Base-by-base conservation (phyloP, 2,888 invertebrate genomes). In the Molanna angustata region DNA sequence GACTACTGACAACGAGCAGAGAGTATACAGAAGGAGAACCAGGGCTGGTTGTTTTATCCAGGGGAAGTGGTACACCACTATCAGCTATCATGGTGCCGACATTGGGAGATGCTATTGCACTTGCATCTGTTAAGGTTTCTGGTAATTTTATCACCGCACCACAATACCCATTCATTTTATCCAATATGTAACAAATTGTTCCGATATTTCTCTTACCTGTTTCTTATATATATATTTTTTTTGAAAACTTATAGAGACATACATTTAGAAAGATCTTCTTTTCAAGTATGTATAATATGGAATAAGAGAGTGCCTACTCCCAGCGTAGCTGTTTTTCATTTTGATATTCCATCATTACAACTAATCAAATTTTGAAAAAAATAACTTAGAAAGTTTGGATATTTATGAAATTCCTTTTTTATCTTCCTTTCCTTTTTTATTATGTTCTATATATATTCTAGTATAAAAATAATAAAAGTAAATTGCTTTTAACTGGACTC, bases 51-150 rank as follows among this genome's bases (percentile, higher is more conserved):
- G n/a, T n/a, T n/a, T n/a, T n/a, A n/a, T n/a, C n/a, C n/a, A n/a
- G 45, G 68, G 80, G 50, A 61, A 74, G 64, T 71, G 75, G 65
- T 62, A 65, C 61, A 65, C 75, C 75, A 52, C 18, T 39, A 6
- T 73, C 73, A 51, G 81, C 81, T 3, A 63, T 81, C 21, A 64
- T 82, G 49, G 76, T 78, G 18, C 74, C 76, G 19, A 74, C 67
- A 61, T 68, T 74, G 61, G 68, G 71, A 61, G 74, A 76, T 67
- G 67, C 74, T 11, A 62, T 77, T 49, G 67, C 72, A 65, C 67
- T 75, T 61, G 72, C 73, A 35, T 69, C 73, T 32, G 69, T 70
- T 48, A 77, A 74, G 76, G 73, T 72, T 62, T 68, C 67, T 72
- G 82, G 74, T 79, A 4, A 16, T 31, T 20, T 31, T 27, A 17